Conservation (phyloP, 2,888 invertebrate genomes). For the Tachina fera region DNA sequence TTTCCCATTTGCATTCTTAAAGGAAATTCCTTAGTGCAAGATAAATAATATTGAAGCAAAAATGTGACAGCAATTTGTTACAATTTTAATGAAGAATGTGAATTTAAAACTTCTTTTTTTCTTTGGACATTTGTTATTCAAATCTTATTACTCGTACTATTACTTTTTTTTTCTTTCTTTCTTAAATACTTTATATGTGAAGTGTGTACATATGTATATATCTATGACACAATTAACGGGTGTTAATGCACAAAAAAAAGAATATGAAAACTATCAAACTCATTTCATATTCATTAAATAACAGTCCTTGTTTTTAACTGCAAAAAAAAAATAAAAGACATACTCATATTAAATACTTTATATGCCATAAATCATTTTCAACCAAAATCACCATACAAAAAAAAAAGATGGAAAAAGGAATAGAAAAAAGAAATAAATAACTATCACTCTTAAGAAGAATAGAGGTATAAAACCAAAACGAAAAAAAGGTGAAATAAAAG, state of each 20-base stretch:
- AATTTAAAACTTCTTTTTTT: not conserved
- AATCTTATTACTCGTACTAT: not conserved
- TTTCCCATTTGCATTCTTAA: too few relatives aligned
- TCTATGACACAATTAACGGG: conserved; percentile 41
- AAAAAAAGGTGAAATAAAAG: conserved; percentile 3
- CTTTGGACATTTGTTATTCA: conserved; percentile 25
- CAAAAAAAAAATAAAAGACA: not conserved
- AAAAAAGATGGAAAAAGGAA: not conserved
- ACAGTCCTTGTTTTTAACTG: conserved; percentile 51
- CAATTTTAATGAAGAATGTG: too few relatives aligned
- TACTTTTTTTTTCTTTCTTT: not conserved
- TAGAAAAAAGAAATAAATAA: conserved; percentile 29
- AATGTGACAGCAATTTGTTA: too few relatives aligned
- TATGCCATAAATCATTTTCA: conserved; percentile 59
- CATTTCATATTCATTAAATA: conserved; percentile 61
- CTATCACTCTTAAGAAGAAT: conserved; percentile 55
- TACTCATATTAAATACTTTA: conserved; percentile 43
- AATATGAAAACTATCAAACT: conserved; percentile 11
- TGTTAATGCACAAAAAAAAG: conserved; percentile 8
- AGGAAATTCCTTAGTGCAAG: too few relatives aligned
- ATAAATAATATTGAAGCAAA: too few relatives aligned
- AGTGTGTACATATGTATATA: not conserved
- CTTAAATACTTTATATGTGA: conserved; percentile 7
- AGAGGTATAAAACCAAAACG: not conserved
- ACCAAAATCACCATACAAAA: conserved; percentile 33